Percentiles rank a stretch among this genome's conserved stretches.
phyloP scores from a whole-genome alignment of 2,888 invertebrate genomes.

The Latrodectus elegans region DNA sequence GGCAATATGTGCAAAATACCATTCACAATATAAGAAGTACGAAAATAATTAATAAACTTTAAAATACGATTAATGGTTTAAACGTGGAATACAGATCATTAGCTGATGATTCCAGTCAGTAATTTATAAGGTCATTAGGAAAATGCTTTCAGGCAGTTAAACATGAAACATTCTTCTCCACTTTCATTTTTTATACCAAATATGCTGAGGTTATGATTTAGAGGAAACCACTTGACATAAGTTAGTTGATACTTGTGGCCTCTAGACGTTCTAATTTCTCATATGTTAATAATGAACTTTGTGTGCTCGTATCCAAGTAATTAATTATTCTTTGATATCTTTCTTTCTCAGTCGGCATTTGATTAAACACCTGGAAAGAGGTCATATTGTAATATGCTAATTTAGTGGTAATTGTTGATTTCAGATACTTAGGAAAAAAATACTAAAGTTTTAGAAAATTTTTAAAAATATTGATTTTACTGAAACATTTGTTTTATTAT shows the following conservation, averaged over 20 bases:
- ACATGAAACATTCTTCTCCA: not conserved
- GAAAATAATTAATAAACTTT: too few species aligned
- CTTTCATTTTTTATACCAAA: not conserved
- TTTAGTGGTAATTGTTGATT: not conserved
- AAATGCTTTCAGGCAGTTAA: not conserved
- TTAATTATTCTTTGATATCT: not conserved
- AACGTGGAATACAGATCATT: too few species aligned
- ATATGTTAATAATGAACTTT: conserved; percentile 7
- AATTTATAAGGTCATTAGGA: not conserved
- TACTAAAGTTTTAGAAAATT: too few species aligned
- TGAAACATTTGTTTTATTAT: too few species aligned
- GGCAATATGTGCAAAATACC: too few species aligned
- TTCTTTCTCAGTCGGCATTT: not conserved
- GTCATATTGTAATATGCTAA: not conserved
- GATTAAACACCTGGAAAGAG: not conserved
- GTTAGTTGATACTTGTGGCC: conserved; percentile 28
- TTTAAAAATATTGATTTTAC: too few species aligned
- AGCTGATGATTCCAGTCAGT: too few species aligned
- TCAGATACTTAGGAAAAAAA: too few species aligned
- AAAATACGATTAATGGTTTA: too few species aligned
- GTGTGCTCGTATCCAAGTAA: not conserved
- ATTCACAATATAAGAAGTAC: too few species aligned
- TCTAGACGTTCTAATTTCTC: conserved; percentile 47
- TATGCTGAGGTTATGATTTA: not conserved
- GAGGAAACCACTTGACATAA: not conserved